Percentiles rank a stretch among this genome's conserved stretches.
These are phyloP conservation scores for Molorchus minor DNA, from an alignment of 2,888 invertebrate species.

Conservation along the genomic window DNA sequence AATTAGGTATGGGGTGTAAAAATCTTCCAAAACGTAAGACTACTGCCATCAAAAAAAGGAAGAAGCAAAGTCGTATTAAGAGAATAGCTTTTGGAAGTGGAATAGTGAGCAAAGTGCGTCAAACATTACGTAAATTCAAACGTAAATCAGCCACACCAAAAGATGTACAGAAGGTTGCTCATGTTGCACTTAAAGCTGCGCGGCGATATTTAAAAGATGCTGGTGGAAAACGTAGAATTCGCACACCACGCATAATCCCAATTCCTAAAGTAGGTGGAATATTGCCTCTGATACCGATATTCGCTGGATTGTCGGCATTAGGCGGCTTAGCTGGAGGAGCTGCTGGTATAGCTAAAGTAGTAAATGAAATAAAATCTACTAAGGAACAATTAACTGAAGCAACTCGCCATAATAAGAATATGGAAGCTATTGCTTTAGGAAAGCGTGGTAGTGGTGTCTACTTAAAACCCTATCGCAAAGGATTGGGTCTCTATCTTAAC, in stretches of 20 bases:
- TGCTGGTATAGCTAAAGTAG: constrained; percentile 53
- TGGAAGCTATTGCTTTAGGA: constrained; percentile 56
- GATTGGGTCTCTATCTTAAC: neutral
- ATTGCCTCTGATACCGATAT: constrained; percentile 53
- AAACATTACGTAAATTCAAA: neutral
- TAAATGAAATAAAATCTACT: constrained; percentile 51
- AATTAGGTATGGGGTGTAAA: constrained; percentile 21
- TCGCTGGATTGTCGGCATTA: constrained; percentile 54
- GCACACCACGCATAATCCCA: constrained; percentile 11
- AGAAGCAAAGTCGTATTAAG: neutral
- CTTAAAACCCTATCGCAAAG: constrained; percentile 39
- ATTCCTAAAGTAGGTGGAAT: constrained; percentile 45
- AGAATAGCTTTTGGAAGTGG: neutral
- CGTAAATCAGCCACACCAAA: neutral
- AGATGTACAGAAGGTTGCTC: neutral
- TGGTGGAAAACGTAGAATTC: constrained; percentile 4
- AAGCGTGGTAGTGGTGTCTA: constrained; percentile 34
- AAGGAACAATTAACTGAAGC: constrained; percentile 50
- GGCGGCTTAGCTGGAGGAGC: constrained; percentile 55
- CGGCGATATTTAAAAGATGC: neutral
- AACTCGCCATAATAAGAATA: constrained; percentile 54
- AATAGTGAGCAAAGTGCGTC: neutral
- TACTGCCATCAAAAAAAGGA: neutral
- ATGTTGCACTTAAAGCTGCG: neutral
- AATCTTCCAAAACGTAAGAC: neutral